Percentiles rank a stretch among this genome's conserved stretches.
Conservation (phyloP, 1,140 invertebrate genomes). For the Bombyx mori region ASM3026992v2 NC_085109.1:646501-647000, state of each 20-base stretch:
- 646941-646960: no score
- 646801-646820: no score
- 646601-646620: conserved; percentile 49
- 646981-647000: no score
- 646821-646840: no score
- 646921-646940: no score
- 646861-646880: no score
- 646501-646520: conserved; percentile 21
- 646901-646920: no score
- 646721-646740: conserved; percentile 24
- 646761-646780: neutral
- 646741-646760: conserved; percentile 30
- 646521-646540: conserved; percentile 37
- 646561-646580: conserved; percentile 45
- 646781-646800: no score
- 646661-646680: conserved; percentile 29
- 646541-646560: conserved; percentile 43
- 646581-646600: conserved; percentile 36
- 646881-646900: no score
- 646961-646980: no score
- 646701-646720: conserved; percentile 42
- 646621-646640: conserved; percentile 59
- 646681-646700: conserved; percentile 30
- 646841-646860: no score
- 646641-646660: conserved; percentile 43